These are phyloP conservation scores for Tachystola acroxantha DNA, from an alignment of 2,888 invertebrate genomes.

Conservation along the genomic window DNA sequence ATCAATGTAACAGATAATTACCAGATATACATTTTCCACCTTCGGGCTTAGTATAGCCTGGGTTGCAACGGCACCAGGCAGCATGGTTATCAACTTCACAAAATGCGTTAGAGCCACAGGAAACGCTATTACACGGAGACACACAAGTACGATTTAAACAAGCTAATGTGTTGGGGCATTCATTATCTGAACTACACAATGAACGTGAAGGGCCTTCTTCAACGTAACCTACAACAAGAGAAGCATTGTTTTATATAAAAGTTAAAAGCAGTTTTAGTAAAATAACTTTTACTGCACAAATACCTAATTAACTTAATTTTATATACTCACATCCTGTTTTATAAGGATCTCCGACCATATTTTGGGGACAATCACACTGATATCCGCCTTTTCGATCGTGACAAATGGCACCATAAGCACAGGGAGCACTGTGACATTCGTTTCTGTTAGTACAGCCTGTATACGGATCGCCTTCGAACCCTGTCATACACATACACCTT, in stretches of 20 bases:
- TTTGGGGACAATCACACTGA: conserved; percentile 90
- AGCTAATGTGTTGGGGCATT: conserved; percentile 88
- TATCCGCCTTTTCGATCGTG: conserved; percentile 92
- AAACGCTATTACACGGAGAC: conserved; percentile 87
- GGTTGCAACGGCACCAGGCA: conserved; percentile 92
- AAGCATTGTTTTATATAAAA: neutral
- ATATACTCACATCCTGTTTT: conserved; percentile 86
- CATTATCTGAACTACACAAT: conserved; percentile 84
- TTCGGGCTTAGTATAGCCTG: conserved; percentile 87
- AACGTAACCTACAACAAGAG: conserved; percentile 38
- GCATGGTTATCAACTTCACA: conserved; percentile 94
- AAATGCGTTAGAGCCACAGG: conserved; percentile 90
- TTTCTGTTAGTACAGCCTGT: conserved; percentile 91
- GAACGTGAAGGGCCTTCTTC: conserved; percentile 70
- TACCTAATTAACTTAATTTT: conserved; percentile 1
- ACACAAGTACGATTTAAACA: conserved; percentile 88
- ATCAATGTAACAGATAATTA: no score
- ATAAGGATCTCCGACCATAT: conserved; percentile 91
- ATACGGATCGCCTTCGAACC: conserved; percentile 91
- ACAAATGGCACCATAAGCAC: conserved; percentile 93
- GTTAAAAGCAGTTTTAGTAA: no score
- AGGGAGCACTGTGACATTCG: conserved; percentile 90
- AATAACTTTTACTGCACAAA: neutral
- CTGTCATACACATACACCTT: conserved; percentile 91
- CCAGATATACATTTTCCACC: conserved; percentile 91